phyloP scores from a whole-genome alignment of 2,113 vertebrate genomes.

The Lamprotornis superbus region DNA sequence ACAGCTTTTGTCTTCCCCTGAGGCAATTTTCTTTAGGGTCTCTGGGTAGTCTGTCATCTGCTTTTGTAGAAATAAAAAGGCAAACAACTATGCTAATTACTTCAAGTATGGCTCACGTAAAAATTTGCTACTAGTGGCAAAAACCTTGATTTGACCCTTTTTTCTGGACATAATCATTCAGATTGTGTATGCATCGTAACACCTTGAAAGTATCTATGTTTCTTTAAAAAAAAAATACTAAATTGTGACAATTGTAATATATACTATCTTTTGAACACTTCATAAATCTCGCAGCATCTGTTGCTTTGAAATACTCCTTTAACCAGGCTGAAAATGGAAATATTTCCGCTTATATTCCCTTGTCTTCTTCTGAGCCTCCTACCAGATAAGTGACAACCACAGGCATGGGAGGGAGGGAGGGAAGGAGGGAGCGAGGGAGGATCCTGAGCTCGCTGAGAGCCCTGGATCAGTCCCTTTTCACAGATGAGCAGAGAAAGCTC shows the following conservation, averaged over 20 bases:
- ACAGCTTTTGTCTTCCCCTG: conserved; percentile 60
- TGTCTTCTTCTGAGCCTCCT: not conserved
- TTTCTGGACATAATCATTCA: not conserved
- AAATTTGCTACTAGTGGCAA: not conserved
- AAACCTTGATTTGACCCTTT: not conserved
- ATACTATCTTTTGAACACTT: not conserved
- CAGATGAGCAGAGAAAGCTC: not conserved
- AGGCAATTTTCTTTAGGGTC: conserved; percentile 48
- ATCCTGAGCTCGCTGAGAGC: not conserved
- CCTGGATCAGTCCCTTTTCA: accelerated
- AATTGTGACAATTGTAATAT: not conserved
- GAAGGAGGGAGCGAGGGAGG: not conserved
- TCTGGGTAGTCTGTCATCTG: conserved; percentile 39
- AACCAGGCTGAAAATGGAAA: not conserved
- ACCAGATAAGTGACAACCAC: not conserved
- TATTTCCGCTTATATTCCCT: not conserved
- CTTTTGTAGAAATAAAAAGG: conserved; percentile 52
- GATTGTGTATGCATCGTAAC: not conserved
- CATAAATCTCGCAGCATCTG: not conserved
- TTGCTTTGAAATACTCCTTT: not conserved
- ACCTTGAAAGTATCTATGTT: not conserved
- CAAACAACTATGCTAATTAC: conserved; percentile 38
- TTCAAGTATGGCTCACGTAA: not conserved
- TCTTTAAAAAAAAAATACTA: not conserved
- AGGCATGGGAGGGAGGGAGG: not conserved